Base-by-base conservation (phyloP, 2,888 invertebrate genomes). In the Bugulina stolonifera region DNA sequence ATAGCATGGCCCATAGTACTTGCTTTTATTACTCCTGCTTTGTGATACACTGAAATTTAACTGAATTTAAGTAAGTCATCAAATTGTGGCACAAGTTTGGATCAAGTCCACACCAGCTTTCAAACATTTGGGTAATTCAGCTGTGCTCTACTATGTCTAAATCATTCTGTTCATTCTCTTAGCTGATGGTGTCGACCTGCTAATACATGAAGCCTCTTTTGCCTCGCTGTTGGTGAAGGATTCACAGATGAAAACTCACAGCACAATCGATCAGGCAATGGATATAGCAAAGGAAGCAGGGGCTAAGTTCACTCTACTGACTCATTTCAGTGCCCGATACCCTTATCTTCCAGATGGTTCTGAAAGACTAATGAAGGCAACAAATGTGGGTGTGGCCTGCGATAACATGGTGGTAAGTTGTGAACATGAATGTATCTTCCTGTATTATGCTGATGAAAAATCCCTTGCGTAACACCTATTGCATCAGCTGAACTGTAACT, bases 201-300 rank as follows among this genome's bases (percentile, higher is more conserved):
- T 99, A 0, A 94, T 99, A 77, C 99, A 99, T 86, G 99, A 99
- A 85, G 97, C 97, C 1, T 98, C 99, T 0, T 94, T 97, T 91
- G 96, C 95, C 81, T 94, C 96, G 84, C 92, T 91, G 73, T 83
- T 95, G 55, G 87, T 87, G 1, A 87, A 88, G 0, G 92, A 94
- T 82, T 96, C 96, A 0, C 86, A 87, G 34, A 76, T 86, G 0
- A 95, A 95, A 86, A 89, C 89, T 86, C 97, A 97, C 77, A 81
- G 85, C 74, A 86, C 86, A 23, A 83, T 81, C 73, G 80, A 83
- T 1, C 85, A 87, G 78, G 87, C 87, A 0, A 82, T 87, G n/a
- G 80, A 84, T 35, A 79, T 87, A 54, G 87, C 85, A 0, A 73
- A 77, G 69, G 72, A 87, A 76, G 98, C 98, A 96, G 86, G 88